Base-by-base conservation (phyloP, 2,113 vertebrate genomes). In the Lepisosteus oculatus region DNA sequence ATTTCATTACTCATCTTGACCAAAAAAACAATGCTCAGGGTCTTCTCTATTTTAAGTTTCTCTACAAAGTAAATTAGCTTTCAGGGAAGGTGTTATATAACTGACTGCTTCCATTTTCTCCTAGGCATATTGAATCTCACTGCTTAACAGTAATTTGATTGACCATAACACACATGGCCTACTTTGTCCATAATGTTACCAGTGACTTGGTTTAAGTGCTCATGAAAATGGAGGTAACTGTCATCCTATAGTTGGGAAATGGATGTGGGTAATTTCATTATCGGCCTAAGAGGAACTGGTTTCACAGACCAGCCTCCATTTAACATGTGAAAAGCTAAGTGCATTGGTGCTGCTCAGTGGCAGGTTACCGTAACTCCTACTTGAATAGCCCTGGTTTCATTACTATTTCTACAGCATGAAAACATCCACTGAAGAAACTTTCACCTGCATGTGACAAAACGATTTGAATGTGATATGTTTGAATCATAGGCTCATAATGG, bases 131-230 rank as follows among this genome's bases (percentile, higher is more conserved):
- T 79, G 72, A 80, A 71, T 67, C 65, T 79, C 72, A 82, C 78
- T 82, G 80, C 83, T 74, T 63, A 29, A 3, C 73, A 71, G 71
- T 91, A 90, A 91, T 91, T 82, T 85, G 77, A 91, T 89, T 86
- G 81, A 70, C 76, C 29, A 3, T 65, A 78, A 73, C 76, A 29
- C 80, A 72, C 87, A 83, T 85, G 85, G 88, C 88, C 88, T 51
- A 51, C 47, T 51, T 51, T 51, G 47, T 9, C 47, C 47, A 86
- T 87, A 86, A 87, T 88, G 78, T 79, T 76, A 90, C 87, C 88
- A 14, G 87, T 85, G 86, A 88, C 85, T 88, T 86, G 84, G 89
- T 87, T 83, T 88, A 86, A 88, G 87, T 85, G 87, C 87, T 87
- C 74, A 77, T 84, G 83, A 82, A 81, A 89, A 83, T 68, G 75